phyloP scores from a whole-genome alignment of 2,888 invertebrate species.

The Sthenelais limicola region DNA sequence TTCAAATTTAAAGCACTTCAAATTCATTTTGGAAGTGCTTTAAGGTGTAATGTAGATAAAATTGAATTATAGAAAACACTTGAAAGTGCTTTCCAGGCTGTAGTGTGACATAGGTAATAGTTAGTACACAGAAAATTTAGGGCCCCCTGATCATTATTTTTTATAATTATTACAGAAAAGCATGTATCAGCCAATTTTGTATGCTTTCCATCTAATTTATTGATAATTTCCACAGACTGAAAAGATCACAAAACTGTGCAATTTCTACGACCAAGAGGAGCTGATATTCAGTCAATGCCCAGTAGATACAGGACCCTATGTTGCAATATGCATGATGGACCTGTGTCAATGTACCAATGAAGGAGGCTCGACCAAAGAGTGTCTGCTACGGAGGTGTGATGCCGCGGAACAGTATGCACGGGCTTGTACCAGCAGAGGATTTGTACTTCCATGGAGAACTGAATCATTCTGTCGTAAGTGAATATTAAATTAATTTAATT shows the following conservation, averaged over 20 bases:
- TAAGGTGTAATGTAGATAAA: no score
- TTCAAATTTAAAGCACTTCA: no score
- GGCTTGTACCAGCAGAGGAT: slow-evolving; percentile 47
- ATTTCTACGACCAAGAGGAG: slow-evolving; percentile 19
- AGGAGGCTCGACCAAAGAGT: slow-evolving; percentile 12
- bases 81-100: no score
- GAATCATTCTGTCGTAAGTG: slow-evolving; percentile 48
- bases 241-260: slow-evolving; percentile 10
- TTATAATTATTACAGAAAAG: no score
- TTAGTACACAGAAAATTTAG: no score
- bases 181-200: no score
- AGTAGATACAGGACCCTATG: slow-evolving; percentile 41
- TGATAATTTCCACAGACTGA: slow-evolving; percentile 14
- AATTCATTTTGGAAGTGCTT: no score
- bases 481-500: no score
- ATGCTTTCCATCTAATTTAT: no score
- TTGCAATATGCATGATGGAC: slow-evolving; percentile 46
- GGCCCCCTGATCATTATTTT: no score
- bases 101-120: no score
- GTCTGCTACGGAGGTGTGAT: slow-evolving; percentile 44
- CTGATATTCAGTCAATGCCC: slow-evolving; percentile 42
- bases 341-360: slow-evolving; percentile 48
- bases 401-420: slow-evolving; percentile 46
- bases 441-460: slow-evolving; percentile 50
- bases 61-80: no score